Percentiles rank a stretch among this genome's conserved stretches.
These are phyloP conservation scores for Strongylocentrotus purpuratus DNA, from an alignment of 35 echinoderm and acorn worm species.

Conservation along the genomic window DNA sequence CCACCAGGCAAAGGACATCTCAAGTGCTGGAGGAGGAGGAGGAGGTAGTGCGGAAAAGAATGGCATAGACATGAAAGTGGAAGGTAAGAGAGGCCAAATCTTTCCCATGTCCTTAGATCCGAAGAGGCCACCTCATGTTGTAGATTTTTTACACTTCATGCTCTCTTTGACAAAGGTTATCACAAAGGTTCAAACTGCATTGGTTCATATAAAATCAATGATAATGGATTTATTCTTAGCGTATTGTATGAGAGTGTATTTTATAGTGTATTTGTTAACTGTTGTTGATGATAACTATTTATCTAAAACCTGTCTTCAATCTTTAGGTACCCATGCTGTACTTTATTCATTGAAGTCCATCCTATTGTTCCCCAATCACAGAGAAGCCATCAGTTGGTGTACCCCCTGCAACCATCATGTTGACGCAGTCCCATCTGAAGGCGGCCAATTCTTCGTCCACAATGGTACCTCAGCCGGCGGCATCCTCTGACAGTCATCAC, in stretches of 20 bases:
- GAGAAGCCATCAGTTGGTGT: background rate
- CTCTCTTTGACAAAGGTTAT: too few species aligned
- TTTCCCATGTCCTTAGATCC: background rate
- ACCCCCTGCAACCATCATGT: constrained; percentile 20
- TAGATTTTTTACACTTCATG: too few species aligned
- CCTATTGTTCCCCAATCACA: background rate
- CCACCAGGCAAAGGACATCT: constrained; percentile 55
- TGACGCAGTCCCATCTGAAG: constrained; percentile 20
- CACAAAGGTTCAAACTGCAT: too few species aligned
- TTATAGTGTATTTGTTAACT: too few species aligned
- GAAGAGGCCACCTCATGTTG: background rate
- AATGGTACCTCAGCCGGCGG: constrained; percentile 8
- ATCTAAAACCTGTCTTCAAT: too few species aligned
- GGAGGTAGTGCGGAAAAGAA: constrained; percentile 17
- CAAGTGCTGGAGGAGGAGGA: background rate
- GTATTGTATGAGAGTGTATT: too few species aligned
- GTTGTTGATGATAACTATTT: too few species aligned
- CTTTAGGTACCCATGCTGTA: too few species aligned
- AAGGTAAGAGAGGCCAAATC: constrained; percentile 21
- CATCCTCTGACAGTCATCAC: constrained; percentile 61
- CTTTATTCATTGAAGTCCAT: background rate
- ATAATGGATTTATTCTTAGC: too few species aligned
- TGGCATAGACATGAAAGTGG: constrained; percentile 41
- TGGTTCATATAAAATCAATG: too few species aligned
- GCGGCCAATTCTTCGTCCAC: constrained; percentile 45